Base-by-base conservation (phyloP, 2,113 vertebrate genomes). In the Anseranas semipalmata region DNA sequence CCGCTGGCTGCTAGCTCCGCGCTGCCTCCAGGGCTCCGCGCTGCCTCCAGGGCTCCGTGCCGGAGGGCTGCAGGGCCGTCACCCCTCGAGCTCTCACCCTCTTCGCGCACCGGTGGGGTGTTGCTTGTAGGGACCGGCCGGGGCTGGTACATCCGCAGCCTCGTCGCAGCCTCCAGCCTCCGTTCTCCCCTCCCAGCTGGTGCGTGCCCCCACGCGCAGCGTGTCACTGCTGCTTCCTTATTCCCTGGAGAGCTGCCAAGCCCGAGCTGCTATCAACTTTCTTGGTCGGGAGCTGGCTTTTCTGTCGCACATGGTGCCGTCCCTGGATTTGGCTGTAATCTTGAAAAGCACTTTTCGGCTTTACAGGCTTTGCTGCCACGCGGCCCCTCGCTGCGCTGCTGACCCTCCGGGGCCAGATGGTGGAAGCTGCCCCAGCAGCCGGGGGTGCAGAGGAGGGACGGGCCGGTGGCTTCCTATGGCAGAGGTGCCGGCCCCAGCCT, bases 291-390 rank as follows among this genome's bases (percentile, higher is more conserved):
- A 89, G 43, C 78, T 75, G 76, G 12, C 46, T 89, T 89, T 39
- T 25, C 43, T 18, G 15, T 46, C 12, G 3, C 91, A 78, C 52
- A 17, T 55, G 85, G 30, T 11, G 24, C 81, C 53, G 43, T 35
- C 92, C 75, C 0, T 16, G 94, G 95, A 95, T 94, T 93, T 94
- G 62, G 77, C 90, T 73, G 18, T 95, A 88, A 93, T 93, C 96
- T 83, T 83, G 82, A 85, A 90, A 90, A 96, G 90, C 92, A 92
- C 67, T 93, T 94, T 91, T 81, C 11, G 6, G 81, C 88, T 91
- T 91, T 85, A 59, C 46, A 41, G 66, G 81, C 92, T 97, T 85
- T 93, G 88, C 0, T 1, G 68, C 0, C 0, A 43, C 0, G 0
- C 35, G 37, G 78, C 78, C 74, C 87, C 88, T 79, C 37, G 66